Evolutionary conservation across 2,113 vertebrate species (phyloP).

Genomic region (Neodontobutis hainanensis): DNA sequence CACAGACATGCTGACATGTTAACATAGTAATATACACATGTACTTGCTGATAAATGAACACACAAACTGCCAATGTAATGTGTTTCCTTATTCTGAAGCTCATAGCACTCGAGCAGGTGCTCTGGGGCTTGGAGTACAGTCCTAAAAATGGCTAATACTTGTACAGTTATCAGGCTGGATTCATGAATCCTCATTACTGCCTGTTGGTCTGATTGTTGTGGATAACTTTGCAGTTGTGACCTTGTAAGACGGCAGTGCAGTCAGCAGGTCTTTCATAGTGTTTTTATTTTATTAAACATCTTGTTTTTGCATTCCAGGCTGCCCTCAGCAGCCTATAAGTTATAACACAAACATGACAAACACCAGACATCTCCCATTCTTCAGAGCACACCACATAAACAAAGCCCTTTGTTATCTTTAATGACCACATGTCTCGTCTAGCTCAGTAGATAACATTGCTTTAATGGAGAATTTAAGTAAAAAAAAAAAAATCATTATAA

Average conservation of each 20-base stretch:
- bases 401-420: constrained; percentile 38
- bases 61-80: no score
- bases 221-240: constrained; percentile 39
- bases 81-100: no score
- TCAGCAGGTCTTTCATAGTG: constrained; percentile 28
- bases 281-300: constrained; percentile 36
- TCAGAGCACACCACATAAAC: constrained; percentile 32
- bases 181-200: no score
- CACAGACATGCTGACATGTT: no score
- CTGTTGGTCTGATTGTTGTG: constrained; percentile 11
- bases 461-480: constrained; percentile 45
- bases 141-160: no score
- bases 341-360: constrained; percentile 22
- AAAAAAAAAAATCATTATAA: constrained; percentile 18
- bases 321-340: constrained; percentile 19
- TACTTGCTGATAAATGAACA: not conserved
- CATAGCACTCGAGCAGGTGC: no score
- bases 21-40: not conserved
- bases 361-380: constrained; percentile 27
- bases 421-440: constrained; percentile 42
- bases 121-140: no score
- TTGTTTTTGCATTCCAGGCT: constrained; percentile 63
- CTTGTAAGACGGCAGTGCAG: constrained; percentile 14
- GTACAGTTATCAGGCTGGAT: no score
- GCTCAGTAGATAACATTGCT: constrained; percentile 47